Base-by-base conservation (phyloP, 2,113 vertebrate genomes). In the Pardalotus punctatus region DNA sequence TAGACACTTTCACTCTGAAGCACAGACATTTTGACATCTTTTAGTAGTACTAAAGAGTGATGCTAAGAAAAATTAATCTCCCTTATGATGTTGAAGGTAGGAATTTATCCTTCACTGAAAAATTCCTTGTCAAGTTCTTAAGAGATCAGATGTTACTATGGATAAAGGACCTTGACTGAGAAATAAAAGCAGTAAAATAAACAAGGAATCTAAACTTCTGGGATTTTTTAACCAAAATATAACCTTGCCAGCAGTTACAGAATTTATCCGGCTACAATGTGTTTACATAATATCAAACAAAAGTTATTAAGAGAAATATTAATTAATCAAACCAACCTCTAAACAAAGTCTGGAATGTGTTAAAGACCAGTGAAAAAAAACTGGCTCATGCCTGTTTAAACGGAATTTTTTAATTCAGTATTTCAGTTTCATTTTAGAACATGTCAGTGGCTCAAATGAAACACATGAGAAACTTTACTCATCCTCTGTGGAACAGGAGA, bases 1-100 rank as follows among this genome's bases (percentile, higher is more conserved):
- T 67, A 86, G 42, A 88, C 71, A 82, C 22, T 74, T 90, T 67
- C 40, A 58, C 77, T 88, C 67, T 86, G 43, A 91, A 84, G 47
- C 51, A 67, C 33, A 93, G 82, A 70, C 64, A 81, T 85, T 92
- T 83, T 83, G 88, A 92, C 86, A 93, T 50, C 18, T 73, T 77
- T 94, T 87, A 91, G 43, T n/a, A 65, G 36, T 20, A 40, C 47
- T 87, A 79, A 87, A 67, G 31, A 81, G 27, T 21, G 21, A 57
- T 47, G 51, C 43, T 95, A 70, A 88, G 58, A 92, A 89, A 88
- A 94, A 53, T 47, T 90, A 53, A 79, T 87, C 51, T 86, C 43
- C 35, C 22, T 88, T 74, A 84, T 78, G n/a, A 91, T 81, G n/a
- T 9, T 88, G 40, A 87, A 81, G 33, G 36, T 50, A 80, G n/a